phyloP scores from a whole-genome alignment of 2,797 vertebrate species.

The Urophycis tenuis region DNA sequence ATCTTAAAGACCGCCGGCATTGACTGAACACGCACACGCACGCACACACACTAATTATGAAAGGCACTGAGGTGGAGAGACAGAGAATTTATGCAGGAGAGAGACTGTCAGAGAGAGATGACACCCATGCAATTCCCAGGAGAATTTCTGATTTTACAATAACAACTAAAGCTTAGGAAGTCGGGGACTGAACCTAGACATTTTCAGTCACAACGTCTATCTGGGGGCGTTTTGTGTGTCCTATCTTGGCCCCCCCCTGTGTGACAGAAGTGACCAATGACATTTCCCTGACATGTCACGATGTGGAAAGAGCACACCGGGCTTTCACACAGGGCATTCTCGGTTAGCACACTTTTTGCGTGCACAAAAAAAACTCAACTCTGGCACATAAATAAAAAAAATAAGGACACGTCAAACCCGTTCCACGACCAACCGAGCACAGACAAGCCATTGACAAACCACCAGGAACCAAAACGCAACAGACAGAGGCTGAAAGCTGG shows the following conservation, averaged over 20 bases:
- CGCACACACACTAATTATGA: neutral
- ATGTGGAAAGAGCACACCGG: neutral
- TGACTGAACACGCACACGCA: constrained; percentile 38
- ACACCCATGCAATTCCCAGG: too few relatives aligned
- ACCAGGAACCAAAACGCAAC: neutral
- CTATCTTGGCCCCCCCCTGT: too few relatives aligned
- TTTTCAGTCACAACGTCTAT: too few relatives aligned
- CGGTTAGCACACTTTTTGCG: neutral
- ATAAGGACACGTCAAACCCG: neutral
- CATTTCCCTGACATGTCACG: too few relatives aligned
- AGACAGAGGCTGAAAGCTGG: neutral
- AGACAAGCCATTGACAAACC: neutral
- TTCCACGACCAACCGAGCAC: neutral
- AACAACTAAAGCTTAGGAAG: neutral
- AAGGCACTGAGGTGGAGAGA: too few relatives aligned
- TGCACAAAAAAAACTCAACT: neutral
- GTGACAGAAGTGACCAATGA: neutral
- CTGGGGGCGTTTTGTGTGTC: too few relatives aligned
- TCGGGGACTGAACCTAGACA: neutral
- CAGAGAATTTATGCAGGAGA: neutral
- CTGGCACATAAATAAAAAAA: neutral
- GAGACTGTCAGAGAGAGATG: neutral
- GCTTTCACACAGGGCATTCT: neutral
- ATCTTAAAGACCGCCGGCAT: constrained; percentile 81
- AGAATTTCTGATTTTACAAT: too few relatives aligned